Evolutionary conservation across 1,140 invertebrate species (phyloP).

Genomic region (Chymomyza costata): DNA sequence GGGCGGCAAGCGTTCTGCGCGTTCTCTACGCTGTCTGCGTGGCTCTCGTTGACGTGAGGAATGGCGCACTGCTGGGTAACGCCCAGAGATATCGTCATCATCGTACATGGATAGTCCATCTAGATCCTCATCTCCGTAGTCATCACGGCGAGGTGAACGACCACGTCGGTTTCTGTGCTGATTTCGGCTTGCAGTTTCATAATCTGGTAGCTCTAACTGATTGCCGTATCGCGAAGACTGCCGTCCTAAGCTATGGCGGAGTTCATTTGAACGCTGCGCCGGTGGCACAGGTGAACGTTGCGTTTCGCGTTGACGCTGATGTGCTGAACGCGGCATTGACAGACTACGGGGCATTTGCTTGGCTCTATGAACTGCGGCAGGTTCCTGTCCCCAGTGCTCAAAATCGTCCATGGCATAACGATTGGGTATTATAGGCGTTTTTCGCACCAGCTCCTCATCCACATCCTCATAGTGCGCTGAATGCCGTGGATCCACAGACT

Average conservation of each 20-base stretch:
- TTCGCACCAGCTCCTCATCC: conserved; percentile 75
- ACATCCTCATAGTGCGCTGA: conserved; percentile 63
- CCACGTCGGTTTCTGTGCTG: conserved; percentile 2
- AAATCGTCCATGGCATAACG: conserved; percentile 82
- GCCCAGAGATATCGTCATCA: not conserved
- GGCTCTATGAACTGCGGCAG: not conserved
- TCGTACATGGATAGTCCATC: conserved; percentile 32
- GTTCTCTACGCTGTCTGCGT: conserved; percentile 35
- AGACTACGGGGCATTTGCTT: conserved; percentile 50
- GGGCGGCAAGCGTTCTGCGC: conserved; percentile 57
- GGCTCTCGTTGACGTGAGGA: conserved; percentile 40
- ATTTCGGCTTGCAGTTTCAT: too few species aligned
- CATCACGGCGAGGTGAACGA: conserved; percentile 9
- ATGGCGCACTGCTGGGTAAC: conserved; percentile 13
- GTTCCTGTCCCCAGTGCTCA: conserved; percentile 49
- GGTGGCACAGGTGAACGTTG: conserved; percentile 44
- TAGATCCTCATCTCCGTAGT: conserved; percentile 32
- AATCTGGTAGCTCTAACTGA: too few species aligned
- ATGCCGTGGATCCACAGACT: conserved; percentile 70
- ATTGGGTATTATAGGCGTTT: conserved; percentile 82
- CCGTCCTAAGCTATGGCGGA: conserved; percentile 36
- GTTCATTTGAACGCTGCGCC: conserved; percentile 22
- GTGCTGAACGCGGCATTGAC: conserved; percentile 67
- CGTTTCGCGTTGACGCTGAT: conserved; percentile 47
- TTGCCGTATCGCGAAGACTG: too few species aligned